Evolutionary conservation across 2,113 vertebrate genomes (phyloP), one percentile per base, ranked within the genome.

Genomic region (Osmerus eperlanus): DNA sequence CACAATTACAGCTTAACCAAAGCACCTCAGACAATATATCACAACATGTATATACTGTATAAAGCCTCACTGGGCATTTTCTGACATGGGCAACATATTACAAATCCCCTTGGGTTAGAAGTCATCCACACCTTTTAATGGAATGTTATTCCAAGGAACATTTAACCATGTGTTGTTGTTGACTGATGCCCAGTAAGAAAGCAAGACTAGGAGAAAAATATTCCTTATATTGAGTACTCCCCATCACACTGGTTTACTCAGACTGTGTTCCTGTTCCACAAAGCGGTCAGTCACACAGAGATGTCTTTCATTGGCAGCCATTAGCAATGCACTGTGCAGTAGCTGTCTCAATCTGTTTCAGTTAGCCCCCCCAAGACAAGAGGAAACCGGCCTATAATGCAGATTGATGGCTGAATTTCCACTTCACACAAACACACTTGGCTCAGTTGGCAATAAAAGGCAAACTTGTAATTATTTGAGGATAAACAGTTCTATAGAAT

Each of bases 311-410:
- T 85, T 82, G 84, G 84, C 83, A 82, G 87, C 86, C 87, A 90
- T 91, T 90, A 91, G 88, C 79, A 83, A 90, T 89, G 87, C 88
- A 89, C 87, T 80, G 86, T 85, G 89, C 87, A 84, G 67, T 85
- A 86, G 88, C 88, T 90, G 88, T 89, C 89, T 88, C 88, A 89
- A 91, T 91, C 88, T 89, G 89, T 91, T 91, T 90, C 83, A 90
- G 87, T 91, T 91, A 89, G 85, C 84, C 87, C 82, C 85, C 84
- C 84, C 84, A 81, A 89, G 87, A 89, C 88, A 85, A 88, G 86
- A 81, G 87, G 85, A 90, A 89, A 90, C 85, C 86, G 85, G 86
- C 86, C 86, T 86, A 88, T 89, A 89, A 91, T 89, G 85, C 87
- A 88, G 89, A 90, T 87, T 88, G 89, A 91, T 91, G 84, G 80